phyloP scores from a whole-genome alignment of 2,113 vertebrate genomes.

The Struthio camelus region DNA sequence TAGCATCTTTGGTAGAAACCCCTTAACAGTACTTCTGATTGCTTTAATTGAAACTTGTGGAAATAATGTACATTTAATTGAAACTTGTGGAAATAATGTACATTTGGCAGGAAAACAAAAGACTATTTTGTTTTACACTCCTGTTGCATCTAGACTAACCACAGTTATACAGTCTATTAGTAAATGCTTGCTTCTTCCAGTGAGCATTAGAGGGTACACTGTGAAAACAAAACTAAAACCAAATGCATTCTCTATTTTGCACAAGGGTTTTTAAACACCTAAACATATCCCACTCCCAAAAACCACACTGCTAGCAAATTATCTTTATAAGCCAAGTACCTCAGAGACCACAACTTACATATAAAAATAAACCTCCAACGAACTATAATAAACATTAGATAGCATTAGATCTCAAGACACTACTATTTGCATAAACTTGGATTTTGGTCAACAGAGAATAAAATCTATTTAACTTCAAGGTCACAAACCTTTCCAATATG shows the following conservation, averaged over 20 bases:
- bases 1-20: not conserved
- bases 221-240: not conserved
- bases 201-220: not conserved
- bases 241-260: not conserved
- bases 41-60: slow-evolving; percentile 35
- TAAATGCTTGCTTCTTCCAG: not conserved
- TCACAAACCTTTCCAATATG: not conserved
- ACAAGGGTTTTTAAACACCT: not conserved
- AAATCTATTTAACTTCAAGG: not conserved
- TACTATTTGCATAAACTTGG: not conserved
- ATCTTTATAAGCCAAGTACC: not conserved
- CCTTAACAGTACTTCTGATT: not conserved
- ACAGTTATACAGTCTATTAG: not conserved
- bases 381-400: not conserved
- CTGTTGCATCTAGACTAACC: not conserved
- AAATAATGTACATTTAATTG: slow-evolving; percentile 19
- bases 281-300: fast-evolving
- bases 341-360: not conserved
- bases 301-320: not conserved
- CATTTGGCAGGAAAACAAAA: slow-evolving; percentile 6
- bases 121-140: not conserved
- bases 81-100: slow-evolving; percentile 2
- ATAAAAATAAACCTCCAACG: not conserved
- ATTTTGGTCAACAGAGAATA: not conserved
- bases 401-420: not conserved